phyloP scores from a whole-genome alignment of 2,888 invertebrate genomes.

The Nysson spinosus region DNA sequence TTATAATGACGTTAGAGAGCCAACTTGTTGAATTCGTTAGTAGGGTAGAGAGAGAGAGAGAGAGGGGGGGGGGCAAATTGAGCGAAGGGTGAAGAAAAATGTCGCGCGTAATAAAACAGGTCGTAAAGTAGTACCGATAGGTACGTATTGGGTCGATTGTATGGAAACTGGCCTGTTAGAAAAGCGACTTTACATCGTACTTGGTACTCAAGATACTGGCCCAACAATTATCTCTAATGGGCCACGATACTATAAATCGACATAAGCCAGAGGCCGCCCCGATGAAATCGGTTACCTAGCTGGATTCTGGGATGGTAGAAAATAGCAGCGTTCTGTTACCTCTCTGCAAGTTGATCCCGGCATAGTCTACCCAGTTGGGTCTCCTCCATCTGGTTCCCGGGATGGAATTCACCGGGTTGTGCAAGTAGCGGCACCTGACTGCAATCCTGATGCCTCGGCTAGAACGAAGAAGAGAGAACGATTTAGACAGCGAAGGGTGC shows the following conservation, averaged over 20 bases:
- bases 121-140: conserved; percentile 9
- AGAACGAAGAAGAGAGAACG: conserved; percentile 30
- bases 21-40: conserved; percentile 59
- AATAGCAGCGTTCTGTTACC: conserved; percentile 67
- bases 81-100: conserved; percentile 60
- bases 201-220: conserved; percentile 54
- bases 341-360: conserved; percentile 25
- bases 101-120: conserved; percentile 74
- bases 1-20: conserved; percentile 62
- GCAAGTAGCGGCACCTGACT: conserved; percentile 74
- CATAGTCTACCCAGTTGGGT: conserved; percentile 28
- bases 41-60: conserved; percentile 1
- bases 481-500: conserved; percentile 1
- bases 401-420: conserved; percentile 72
- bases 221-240: conserved; percentile 77
- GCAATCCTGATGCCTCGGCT: conserved; percentile 67
- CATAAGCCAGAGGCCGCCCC: conserved; percentile 64
- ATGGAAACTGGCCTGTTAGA: conserved; percentile 38
- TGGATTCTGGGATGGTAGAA: conserved; percentile 62
- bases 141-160: too few relatives aligned
- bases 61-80: conserved; percentile 1
- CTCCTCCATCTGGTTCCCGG: conserved; percentile 45
- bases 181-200: conserved; percentile 68
- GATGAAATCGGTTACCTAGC: conserved; percentile 66
- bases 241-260: conserved; percentile 76